Conservation (phyloP, 2,888 invertebrate genomes). For the Lycaena phlaeas region DNA sequence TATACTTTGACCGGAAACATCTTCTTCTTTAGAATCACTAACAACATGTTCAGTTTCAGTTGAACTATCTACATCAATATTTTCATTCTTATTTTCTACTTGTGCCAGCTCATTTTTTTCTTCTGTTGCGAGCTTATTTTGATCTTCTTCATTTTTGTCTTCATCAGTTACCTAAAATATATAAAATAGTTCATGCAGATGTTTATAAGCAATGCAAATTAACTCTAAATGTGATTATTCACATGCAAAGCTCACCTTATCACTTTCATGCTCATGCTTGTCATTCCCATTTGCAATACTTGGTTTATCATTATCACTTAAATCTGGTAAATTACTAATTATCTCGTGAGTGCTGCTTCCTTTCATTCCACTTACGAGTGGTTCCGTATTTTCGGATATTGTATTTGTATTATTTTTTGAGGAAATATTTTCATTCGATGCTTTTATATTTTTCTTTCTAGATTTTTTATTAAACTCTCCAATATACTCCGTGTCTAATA, state of each 20-base stretch:
- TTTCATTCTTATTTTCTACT: neutral
- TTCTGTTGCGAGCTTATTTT: conserved; percentile 5
- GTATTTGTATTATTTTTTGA: conserved; percentile 59
- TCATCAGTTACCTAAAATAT: conserved; percentile 43
- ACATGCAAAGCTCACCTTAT: conserved; percentile 52
- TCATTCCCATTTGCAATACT: conserved; percentile 24
- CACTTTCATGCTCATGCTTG: conserved; percentile 28
- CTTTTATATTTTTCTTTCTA: conserved; percentile 47
- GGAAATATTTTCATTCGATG: conserved; percentile 59
- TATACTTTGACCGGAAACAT: conserved; percentile 1
- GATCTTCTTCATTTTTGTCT: conserved; percentile 10
- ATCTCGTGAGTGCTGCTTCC: conserved; percentile 59
- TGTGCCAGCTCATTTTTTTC: conserved; percentile 9
- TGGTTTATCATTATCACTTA: conserved; percentile 38
- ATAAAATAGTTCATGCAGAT: conserved; percentile 67
- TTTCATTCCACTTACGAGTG: conserved; percentile 43
- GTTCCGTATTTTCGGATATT: conserved; percentile 45
- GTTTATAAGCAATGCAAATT: conserved; percentile 61
- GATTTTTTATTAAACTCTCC: conserved; percentile 55
- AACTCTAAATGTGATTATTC: conserved; percentile 35
- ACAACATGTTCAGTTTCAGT: conserved; percentile 27
- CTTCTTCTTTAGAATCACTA: conserved; percentile 17
- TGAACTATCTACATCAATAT: neutral
- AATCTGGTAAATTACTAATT: conserved; percentile 55
- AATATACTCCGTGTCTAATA: conserved; percentile 69